These are phyloP conservation scores for Ruditapes philippinarum DNA, from an alignment of 1,140 invertebrate genomes.

Conservation along the genomic window DNA sequence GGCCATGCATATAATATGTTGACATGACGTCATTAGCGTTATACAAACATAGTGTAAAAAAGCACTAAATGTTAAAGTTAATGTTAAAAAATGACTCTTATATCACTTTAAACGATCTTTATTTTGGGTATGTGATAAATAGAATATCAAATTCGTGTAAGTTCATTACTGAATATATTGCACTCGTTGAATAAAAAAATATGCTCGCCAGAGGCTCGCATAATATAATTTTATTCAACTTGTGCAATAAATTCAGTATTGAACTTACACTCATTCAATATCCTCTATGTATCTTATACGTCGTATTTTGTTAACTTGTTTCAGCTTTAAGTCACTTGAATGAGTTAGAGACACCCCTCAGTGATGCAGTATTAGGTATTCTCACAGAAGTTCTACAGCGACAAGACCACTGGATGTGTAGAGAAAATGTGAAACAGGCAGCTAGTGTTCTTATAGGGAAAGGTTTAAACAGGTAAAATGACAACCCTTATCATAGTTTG, in stretches of 20 bases:
- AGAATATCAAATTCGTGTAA: too few species aligned
- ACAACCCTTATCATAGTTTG: background rate
- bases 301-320: background rate
- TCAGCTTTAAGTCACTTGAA: slow-evolving; percentile 6
- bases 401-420: slow-evolving; percentile 48
- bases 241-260: too few species aligned
- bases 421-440: slow-evolving; percentile 40
- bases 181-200: too few species aligned
- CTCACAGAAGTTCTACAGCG: slow-evolving; percentile 40
- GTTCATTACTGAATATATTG: too few species aligned
- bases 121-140: too few species aligned
- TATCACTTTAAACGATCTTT: too few species aligned
- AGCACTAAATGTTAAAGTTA: background rate
- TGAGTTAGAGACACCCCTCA: background rate
- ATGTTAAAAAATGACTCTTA: background rate
- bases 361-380: slow-evolving; percentile 8
- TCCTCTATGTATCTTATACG: background rate
- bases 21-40: too few species aligned
- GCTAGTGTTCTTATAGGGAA: slow-evolving; percentile 3
- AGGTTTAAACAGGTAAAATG: slow-evolving; percentile 44
- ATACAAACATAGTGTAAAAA: too few species aligned
- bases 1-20: too few species aligned
- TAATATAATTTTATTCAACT: too few species aligned
- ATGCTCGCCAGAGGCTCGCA: too few species aligned
- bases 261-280: too few species aligned